These are phyloP conservation scores for Morone chrysops DNA, from an alignment of 2,113 vertebrate species.

Conservation along the genomic window DNA sequence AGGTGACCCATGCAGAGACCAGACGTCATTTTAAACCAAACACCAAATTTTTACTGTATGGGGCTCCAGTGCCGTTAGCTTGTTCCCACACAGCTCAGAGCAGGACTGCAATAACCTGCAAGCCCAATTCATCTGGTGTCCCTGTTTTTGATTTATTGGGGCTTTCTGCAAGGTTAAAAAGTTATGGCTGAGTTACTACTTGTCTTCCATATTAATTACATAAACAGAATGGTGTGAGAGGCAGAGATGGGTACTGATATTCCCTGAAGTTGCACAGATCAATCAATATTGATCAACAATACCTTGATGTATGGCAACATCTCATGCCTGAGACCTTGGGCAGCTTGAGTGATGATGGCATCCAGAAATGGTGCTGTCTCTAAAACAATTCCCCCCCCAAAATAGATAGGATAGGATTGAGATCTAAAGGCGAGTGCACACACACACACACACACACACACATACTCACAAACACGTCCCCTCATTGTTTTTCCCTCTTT, in stretches of 20 bases:
- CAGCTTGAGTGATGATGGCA: slow-evolving; percentile 77
- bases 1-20: slow-evolving; percentile 16
- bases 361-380: slow-evolving; percentile 59
- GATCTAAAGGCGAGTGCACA: slow-evolving; percentile 33
- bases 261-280: slow-evolving; percentile 70
- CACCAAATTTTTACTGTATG: background rate
- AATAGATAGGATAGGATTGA: slow-evolving; percentile 61
- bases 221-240: slow-evolving; percentile 45
- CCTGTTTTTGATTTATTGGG: slow-evolving; percentile 60
- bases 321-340: slow-evolving; percentile 74
- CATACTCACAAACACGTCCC: background rate
- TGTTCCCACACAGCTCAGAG: slow-evolving; percentile 29
- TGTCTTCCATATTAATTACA: slow-evolving; percentile 76
- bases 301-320: slow-evolving; percentile 77
- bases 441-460: slow-evolving; percentile 26
- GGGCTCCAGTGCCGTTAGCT: background rate
- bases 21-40: slow-evolving; percentile 6
- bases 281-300: slow-evolving; percentile 80
- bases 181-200: slow-evolving; percentile 66
- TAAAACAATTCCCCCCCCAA: slow-evolving; percentile 55
- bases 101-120: slow-evolving; percentile 18
- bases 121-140: slow-evolving; percentile 22
- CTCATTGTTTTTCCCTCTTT: slow-evolving; percentile 36
- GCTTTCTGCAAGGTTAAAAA: slow-evolving; percentile 74
- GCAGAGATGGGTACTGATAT: slow-evolving; percentile 64